Conservation (phyloP, 2,797 vertebrate genomes). For the Limosa lapponica region DNA sequence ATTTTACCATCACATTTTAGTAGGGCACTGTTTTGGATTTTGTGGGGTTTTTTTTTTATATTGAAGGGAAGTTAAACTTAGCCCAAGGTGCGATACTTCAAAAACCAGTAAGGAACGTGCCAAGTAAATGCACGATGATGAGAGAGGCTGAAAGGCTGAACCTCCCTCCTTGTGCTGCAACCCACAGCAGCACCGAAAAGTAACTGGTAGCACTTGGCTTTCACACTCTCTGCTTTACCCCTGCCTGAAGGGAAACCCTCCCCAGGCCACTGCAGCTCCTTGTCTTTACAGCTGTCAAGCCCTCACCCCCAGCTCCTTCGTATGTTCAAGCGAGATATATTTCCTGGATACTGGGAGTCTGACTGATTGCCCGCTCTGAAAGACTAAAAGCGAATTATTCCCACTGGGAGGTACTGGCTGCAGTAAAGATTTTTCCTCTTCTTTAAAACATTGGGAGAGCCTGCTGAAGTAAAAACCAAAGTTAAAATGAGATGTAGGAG, state of each 20-base stretch:
- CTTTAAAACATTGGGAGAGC: background rate
- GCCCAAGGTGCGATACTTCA: background rate
- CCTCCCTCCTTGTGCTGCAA: background rate
- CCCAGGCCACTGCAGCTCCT: background rate
- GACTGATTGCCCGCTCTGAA: background rate
- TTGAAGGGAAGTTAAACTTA: background rate
- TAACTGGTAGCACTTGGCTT: background rate
- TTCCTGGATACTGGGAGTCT: background rate
- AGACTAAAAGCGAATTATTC: background rate
- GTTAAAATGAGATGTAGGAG: background rate
- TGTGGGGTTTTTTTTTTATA: background rate
- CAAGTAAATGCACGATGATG: background rate
- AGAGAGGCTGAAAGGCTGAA: background rate
- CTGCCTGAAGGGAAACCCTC: accelerated
- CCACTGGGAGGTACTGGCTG: background rate
- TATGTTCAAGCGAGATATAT: background rate
- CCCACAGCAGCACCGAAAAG: background rate
- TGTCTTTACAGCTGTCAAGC: background rate
- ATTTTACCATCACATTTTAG: background rate
- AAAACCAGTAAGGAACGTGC: background rate
- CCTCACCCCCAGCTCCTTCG: accelerated
- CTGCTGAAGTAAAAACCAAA: background rate
- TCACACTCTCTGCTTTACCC: background rate
- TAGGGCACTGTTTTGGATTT: accelerated
- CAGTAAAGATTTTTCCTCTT: background rate